phyloP scores from a whole-genome alignment of 2,797 vertebrate genomes.

The Anguilla anguilla region DNA sequence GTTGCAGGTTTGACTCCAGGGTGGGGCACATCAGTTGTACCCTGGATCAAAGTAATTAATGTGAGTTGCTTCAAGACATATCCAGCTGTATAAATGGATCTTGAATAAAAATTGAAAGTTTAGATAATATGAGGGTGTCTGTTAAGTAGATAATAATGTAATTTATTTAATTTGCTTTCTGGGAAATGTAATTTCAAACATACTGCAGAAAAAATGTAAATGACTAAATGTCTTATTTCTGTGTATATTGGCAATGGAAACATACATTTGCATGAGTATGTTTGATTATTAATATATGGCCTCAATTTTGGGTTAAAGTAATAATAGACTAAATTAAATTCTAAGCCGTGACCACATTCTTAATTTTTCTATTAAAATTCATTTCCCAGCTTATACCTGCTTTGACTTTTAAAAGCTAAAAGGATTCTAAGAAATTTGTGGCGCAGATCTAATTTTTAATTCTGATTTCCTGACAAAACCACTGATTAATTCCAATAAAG shows the following conservation, averaged over 20 bases:
- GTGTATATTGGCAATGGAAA: background rate
- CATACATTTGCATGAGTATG: background rate
- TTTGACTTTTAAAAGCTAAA: background rate
- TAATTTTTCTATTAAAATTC: background rate
- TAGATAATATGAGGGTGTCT: no score
- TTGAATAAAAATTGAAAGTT: no score
- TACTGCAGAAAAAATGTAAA: background rate
- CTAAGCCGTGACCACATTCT: background rate
- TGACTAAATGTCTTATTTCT: background rate
- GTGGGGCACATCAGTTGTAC: no score
- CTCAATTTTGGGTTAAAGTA: background rate
- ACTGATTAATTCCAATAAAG: background rate
- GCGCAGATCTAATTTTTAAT: background rate
- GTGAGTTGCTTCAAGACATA: no score
- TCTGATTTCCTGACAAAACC: background rate
- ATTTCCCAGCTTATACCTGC: background rate
- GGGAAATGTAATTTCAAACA: background rate
- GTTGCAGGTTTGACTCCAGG: no score
- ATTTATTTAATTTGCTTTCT: no score
- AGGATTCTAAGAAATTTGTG: background rate
- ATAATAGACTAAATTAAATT: background rate
- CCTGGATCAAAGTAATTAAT: no score
- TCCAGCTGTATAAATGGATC: no score
- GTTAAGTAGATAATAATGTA: no score
- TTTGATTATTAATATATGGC: background rate